Conservation (phyloP, 2,797 vertebrate species). For the Leptoclinus maculatus region DNA sequence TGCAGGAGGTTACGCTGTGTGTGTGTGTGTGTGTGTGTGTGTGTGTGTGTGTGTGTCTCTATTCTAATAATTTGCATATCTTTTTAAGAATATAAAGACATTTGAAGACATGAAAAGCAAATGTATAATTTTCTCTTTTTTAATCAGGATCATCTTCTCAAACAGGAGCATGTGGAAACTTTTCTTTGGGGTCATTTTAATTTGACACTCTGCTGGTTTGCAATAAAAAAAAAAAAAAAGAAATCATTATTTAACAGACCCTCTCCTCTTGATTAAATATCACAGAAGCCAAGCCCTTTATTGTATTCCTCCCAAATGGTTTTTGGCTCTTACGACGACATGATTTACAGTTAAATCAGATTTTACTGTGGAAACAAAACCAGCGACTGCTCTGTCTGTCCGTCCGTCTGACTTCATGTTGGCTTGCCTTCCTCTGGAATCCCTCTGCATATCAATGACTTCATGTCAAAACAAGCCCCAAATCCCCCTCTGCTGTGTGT, state of each 20-base stretch:
- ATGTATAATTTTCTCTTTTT: not conserved
- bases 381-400: not conserved
- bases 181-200: no score
- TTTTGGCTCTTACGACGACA: not conserved
- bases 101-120: not conserved
- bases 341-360: constrained; percentile 10
- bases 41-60: no score
- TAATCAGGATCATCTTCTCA: not conserved
- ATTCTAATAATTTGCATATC: not conserved
- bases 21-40: not conserved
- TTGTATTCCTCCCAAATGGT: not conserved
- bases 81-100: not conserved
- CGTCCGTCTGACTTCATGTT: constrained; percentile 43
- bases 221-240: not conserved
- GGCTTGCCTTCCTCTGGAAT: constrained; percentile 53
- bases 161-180: not conserved
- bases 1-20: not conserved
- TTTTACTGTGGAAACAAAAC: constrained; percentile 21
- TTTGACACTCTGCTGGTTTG: not conserved
- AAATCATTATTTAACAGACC: not conserved
- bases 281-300: not conserved
- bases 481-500: constrained; percentile 42
- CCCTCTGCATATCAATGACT: constrained; percentile 67
- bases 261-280: no score
- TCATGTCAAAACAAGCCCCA: constrained; percentile 70